A percentile compares a stretch with the other conserved stretches of the same genome.
These are phyloP conservation scores for Tridacna gigas DNA, from an alignment of 2,888 invertebrate species.

Conservation along the genomic window DNA sequence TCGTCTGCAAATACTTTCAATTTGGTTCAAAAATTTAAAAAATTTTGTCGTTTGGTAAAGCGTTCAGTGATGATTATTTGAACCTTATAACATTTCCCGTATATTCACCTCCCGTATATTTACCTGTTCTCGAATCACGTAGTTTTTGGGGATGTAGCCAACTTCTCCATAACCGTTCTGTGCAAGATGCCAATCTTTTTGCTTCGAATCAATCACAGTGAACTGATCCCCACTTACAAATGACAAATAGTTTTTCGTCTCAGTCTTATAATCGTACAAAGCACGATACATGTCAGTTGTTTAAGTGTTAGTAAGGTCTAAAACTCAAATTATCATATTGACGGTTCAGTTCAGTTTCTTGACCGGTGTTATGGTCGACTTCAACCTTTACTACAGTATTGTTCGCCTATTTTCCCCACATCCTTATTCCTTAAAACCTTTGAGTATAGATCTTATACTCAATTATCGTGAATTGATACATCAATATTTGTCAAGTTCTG, in stretches of 20 bases:
- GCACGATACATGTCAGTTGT: conserved; percentile 74
- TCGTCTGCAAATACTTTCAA: no score
- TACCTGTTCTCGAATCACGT: conserved; percentile 71
- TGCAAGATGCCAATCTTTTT: conserved; percentile 76
- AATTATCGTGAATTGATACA: no score
- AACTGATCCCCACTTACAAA: conserved; percentile 77
- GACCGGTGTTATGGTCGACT: neutral
- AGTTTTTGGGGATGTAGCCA: conserved; percentile 77
- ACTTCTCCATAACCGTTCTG: conserved; percentile 80
- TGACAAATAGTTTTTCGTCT: conserved; percentile 69
- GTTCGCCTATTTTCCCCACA: neutral
- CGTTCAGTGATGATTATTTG: no score
- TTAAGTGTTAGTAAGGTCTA: neutral
- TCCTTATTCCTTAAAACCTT: neutral
- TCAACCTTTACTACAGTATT: neutral
- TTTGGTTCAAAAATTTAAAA: no score
- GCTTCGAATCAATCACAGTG: conserved; percentile 71
- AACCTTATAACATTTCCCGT: no score
- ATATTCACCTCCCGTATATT: no score
- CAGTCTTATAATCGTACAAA: conserved; percentile 75
- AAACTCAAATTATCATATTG: neutral
- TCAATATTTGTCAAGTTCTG: no score
- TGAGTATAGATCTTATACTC: no score
- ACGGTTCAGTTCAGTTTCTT: neutral
- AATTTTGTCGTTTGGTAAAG: no score